Evolutionary conservation across 2,797 vertebrate genomes (phyloP).

Genomic region (Cynodonichthys magdalenae): DNA sequence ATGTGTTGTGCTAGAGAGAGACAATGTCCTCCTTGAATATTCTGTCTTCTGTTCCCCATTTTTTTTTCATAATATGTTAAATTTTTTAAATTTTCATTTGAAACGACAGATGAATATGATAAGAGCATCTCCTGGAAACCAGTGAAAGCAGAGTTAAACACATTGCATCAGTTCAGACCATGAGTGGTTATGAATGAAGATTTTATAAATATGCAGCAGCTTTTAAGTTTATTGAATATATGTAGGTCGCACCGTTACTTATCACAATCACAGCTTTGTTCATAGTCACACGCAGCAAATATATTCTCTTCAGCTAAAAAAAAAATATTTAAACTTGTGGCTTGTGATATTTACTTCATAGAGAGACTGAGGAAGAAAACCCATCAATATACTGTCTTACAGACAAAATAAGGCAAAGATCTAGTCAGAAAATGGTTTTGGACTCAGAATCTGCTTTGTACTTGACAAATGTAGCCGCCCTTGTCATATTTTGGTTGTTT

Average conservation of each 20-base stretch:
- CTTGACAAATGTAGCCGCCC: constrained; percentile 23
- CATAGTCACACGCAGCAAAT: constrained; percentile 1
- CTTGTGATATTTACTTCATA: neutral
- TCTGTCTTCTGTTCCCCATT: constrained; percentile 1
- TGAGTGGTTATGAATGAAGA: neutral
- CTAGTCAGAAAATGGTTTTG: constrained; percentile 17
- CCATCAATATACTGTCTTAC: neutral
- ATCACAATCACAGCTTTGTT: constrained; percentile 19
- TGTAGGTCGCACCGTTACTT: constrained; percentile 10
- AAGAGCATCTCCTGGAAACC: neutral
- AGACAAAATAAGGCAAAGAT: constrained; percentile 23
- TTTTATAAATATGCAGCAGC: constrained; percentile 20
- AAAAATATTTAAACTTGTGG: constrained; percentile 7
- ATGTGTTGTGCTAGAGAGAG: constrained; percentile 50
- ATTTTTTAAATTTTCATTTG: constrained; percentile 13
- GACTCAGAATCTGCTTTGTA: constrained; percentile 21
- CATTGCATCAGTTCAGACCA: neutral
- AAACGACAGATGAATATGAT: constrained; percentile 19
- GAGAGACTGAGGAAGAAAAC: constrained; percentile 1
- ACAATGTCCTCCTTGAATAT: constrained; percentile 32
- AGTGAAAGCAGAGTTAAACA: constrained; percentile 2
- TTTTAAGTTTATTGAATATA: constrained; percentile 5
- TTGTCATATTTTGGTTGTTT: constrained; percentile 29
- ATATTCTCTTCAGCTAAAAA: constrained; percentile 2
- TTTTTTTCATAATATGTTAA: constrained; percentile 10